Base-by-base conservation (phyloP, 2,888 invertebrate genomes). In the Morpho deidamia region DNA sequence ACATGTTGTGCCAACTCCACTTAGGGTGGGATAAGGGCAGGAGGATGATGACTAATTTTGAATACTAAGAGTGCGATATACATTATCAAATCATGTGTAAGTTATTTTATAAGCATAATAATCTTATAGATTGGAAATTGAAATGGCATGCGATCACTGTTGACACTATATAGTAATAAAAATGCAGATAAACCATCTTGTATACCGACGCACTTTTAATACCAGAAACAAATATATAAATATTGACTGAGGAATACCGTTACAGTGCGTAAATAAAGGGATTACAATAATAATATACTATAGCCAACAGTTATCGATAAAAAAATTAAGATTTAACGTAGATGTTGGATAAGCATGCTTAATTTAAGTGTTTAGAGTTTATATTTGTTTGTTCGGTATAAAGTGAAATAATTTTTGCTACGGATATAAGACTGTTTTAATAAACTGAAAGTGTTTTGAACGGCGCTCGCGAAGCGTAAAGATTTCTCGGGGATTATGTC, bases 391-490 rank as follows among this genome's bases (percentile, higher is more conserved):
- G 49, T n/a, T 23, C 14, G 3, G 34, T 8, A 7, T 9, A 10
- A 44, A 49, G 51, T 51, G 51, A 11, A 47, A 43, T 51, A 50
- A 59, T 53, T 58, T 59, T 57, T 41, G 44, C 23, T 56, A 46
- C 51, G 54, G 53, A 60, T 58, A 50, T 56, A 78, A 74, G 72
- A 71, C 72, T 68, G 66, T 76, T 84, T 85, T 85, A 87, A 87
- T 87, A 86, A 76, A 80, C 79, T 76, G 74, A 88, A 86, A 86
- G 87, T 89, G 86, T 89, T 88, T 86, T 86, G 84, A 85, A 78
- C 70, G 61, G 75, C 77, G 86, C 59, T 77, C 82, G 70, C 74
- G 71, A 72, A 85, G 82, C 89, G 88, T 89, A 81, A 89, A 86
- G 76, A 78, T 79, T 78, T 82, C 70, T 79, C 66, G 62, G 69